Base-by-base conservation (phyloP, 1,140 invertebrate species). In the Aricia agestis region DNA sequence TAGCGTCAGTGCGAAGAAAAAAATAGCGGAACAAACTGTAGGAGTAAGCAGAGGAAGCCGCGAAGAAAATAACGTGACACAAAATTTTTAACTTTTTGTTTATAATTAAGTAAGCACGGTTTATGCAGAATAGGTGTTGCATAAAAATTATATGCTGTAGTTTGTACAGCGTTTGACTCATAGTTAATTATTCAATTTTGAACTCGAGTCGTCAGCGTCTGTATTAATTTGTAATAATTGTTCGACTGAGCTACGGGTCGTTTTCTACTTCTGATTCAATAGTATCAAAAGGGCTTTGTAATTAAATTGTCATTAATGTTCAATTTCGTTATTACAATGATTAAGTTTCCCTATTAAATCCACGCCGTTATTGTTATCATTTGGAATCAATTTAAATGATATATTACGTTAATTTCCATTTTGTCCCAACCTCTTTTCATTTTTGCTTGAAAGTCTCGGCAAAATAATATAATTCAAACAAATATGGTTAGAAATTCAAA, bases 41-140 rank as follows among this genome's bases (percentile, higher is more conserved):
- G 52, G 61, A 71, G 36, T 45, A 13, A 66, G 11, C 70, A 32
- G 67, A 19, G n/a, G 31, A 11, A 15, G 70, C 13, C n/a, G 36
- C 13, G 11, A 42, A 18, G 11, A 76, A 78, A 13, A 82, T 77
- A 1, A 68, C 17, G 18, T 80, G 70, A 13, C 82, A 78, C 5
- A 80, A 31, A 3, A 77, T 59, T 67, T 69, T 81, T 2, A 66
- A 41, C 45, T 66, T 70, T 15, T 65, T 68, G 19, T 66, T 68
- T 0, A 74, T 13, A 7, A 84, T 45, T 32, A 79, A 72, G 65
- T 76, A 79, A 0, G 76, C 72, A 31, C 83, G 70, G 31, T 82
- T 85, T 9, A 85, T 78, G 58, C 78, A 79, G 18, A 80, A 80
- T 3, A 81, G 70, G 17, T 69, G 78, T 74, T 80, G 77, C 7